These are phyloP conservation scores for Burhinus bistriatus DNA, from an alignment of 2,113 vertebrate genomes.

Conservation along the genomic window DNA sequence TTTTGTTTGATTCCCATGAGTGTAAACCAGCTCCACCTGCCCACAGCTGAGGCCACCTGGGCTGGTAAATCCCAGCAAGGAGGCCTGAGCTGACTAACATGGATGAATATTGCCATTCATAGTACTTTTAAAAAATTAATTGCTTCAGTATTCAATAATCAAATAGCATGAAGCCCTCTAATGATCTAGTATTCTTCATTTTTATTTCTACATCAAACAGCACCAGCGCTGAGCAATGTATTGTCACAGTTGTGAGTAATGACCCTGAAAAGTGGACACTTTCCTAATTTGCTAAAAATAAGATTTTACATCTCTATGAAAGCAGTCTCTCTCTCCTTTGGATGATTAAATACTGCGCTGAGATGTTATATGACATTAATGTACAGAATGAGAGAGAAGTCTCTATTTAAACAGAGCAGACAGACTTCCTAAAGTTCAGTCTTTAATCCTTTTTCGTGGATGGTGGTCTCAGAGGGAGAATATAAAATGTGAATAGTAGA, in stretches of 20 bases:
- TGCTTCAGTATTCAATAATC: neutral
- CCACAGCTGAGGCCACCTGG: neutral
- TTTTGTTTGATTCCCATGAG: neutral
- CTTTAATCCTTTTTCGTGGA: neutral
- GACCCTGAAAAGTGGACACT: neutral
- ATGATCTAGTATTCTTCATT: neutral
- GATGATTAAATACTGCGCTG: neutral
- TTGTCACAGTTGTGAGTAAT: neutral
- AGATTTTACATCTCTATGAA: neutral
- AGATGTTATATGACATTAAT: neutral
- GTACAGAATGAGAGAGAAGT: neutral
- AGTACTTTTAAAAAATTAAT: neutral
- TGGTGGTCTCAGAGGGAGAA: neutral
- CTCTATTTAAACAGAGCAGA: neutral
- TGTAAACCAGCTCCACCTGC: neutral
- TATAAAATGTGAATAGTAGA: neutral
- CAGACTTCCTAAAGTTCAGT: neutral
- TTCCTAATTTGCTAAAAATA: conserved; percentile 53
- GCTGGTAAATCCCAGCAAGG: neutral
- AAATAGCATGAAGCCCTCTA: neutral
- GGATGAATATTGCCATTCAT: neutral
- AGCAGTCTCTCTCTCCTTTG: neutral
- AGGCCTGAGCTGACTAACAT: neutral
- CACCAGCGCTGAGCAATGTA: neutral
- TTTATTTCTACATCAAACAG: neutral